phyloP scores from a whole-genome alignment of 2,797 vertebrate genomes.

The Pseudomugil tenellus region DNA sequence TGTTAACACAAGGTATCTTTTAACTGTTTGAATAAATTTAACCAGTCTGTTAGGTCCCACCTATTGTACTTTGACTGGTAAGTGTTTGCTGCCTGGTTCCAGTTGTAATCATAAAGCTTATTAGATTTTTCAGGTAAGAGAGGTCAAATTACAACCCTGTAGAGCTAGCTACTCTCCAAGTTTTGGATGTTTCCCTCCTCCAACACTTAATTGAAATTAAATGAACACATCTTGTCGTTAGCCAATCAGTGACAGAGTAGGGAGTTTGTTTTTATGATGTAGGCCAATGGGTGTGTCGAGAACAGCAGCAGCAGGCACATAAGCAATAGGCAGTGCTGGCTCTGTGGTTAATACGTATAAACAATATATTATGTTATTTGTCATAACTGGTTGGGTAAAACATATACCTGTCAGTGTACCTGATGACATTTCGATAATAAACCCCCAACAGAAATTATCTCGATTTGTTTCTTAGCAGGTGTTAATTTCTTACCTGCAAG shows the following conservation, averaged over 20 bases:
- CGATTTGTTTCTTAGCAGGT: neutral
- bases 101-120: neutral
- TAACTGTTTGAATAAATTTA: no score
- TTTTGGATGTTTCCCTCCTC: no score
- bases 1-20: no score
- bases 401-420: neutral
- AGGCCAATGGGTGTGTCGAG: neutral
- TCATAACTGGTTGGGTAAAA: neutral
- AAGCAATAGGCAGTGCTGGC: neutral
- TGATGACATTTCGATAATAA: neutral
- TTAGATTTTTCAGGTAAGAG: neutral
- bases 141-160: no score
- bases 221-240: no score
- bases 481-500: neutral
- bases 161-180: no score
- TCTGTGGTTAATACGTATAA: neutral
- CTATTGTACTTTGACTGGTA: neutral
- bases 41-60: neutral
- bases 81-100: neutral
- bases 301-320: neutral
- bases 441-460: neutral
- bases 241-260: neutral
- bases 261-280: neutral
- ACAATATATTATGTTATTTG: neutral
- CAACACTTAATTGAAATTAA: no score